These are phyloP conservation scores for Rhynchotus rufescens DNA, from an alignment of 2,797 vertebrate genomes.

Conservation along the genomic window DNA sequence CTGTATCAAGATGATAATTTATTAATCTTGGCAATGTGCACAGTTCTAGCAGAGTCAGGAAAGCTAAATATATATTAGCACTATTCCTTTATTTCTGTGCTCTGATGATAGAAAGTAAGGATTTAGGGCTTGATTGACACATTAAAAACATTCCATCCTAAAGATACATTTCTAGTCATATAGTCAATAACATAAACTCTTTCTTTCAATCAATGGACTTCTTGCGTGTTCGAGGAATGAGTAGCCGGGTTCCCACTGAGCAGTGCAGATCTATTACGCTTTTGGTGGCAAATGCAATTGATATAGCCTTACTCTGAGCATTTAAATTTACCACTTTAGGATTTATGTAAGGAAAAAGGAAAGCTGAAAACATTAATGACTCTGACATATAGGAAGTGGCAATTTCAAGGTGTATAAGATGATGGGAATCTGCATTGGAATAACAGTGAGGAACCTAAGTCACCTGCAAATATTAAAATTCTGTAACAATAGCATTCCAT, in stretches of 20 bases:
- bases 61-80: neutral
- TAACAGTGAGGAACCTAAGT: slow-evolving; percentile 26
- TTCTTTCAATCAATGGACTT: slow-evolving; percentile 30
- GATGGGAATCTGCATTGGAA: slow-evolving; percentile 38
- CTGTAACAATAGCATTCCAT: slow-evolving; percentile 43
- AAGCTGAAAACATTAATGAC: slow-evolving; percentile 31
- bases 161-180: slow-evolving; percentile 19
- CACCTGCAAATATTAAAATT: slow-evolving; percentile 49
- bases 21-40: neutral
- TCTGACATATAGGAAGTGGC: neutral
- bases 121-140: neutral
- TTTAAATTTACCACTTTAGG: slow-evolving; percentile 33
- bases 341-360: slow-evolving; percentile 25
- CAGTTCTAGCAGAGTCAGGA: slow-evolving; percentile 9
- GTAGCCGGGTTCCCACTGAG: neutral
- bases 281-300: slow-evolving; percentile 31
- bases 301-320: neutral
- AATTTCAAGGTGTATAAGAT: slow-evolving; percentile 42
- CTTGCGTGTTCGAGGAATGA: neutral
- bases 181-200: neutral
- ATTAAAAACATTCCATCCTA: neutral
- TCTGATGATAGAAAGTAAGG: slow-evolving; percentile 3
- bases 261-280: slow-evolving; percentile 11
- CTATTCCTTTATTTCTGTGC: neutral
- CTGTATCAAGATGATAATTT: slow-evolving; percentile 1